Evolutionary conservation across 2,113 vertebrate genomes (phyloP).

Genomic region (Petroica traversi): DNA sequence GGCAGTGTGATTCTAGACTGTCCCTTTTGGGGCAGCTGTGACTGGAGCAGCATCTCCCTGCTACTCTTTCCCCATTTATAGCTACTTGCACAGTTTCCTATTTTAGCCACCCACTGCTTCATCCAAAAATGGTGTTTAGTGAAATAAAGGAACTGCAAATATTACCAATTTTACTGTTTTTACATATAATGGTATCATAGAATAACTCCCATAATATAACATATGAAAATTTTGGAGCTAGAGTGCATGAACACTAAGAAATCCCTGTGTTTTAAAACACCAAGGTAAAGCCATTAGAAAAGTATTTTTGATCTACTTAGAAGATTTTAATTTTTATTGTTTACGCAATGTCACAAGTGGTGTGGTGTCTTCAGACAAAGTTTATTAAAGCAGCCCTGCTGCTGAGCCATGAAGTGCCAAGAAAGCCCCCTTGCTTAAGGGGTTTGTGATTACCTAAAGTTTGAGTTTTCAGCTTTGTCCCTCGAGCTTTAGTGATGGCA

Average conservation of each 20-base stretch:
- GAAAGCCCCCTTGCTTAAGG: background rate
- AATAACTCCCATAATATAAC: no score
- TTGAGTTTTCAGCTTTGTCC: background rate
- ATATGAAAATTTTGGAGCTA: background rate
- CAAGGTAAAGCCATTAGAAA: background rate
- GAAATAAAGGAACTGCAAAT: background rate
- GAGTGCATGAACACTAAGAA: background rate
- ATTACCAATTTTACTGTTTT: background rate
- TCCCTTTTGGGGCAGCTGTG: background rate
- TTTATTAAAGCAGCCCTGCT: background rate
- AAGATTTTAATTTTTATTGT: background rate
- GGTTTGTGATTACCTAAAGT: background rate
- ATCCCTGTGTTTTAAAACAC: background rate
- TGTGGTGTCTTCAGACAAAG: background rate
- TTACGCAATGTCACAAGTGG: background rate
- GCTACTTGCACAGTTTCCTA: background rate
- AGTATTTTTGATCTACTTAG: background rate
- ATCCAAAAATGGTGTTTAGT: background rate
- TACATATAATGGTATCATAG: background rate
- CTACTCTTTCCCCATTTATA: background rate
- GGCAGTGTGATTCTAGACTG: background rate
- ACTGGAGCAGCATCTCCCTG: background rate
- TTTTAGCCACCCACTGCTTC: background rate
- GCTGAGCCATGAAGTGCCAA: background rate
- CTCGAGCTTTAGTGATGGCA: background rate